These are phyloP conservation scores for Excalfactoria chinensis DNA, from an alignment of 2,113 vertebrate species.

Conservation along the genomic window DNA sequence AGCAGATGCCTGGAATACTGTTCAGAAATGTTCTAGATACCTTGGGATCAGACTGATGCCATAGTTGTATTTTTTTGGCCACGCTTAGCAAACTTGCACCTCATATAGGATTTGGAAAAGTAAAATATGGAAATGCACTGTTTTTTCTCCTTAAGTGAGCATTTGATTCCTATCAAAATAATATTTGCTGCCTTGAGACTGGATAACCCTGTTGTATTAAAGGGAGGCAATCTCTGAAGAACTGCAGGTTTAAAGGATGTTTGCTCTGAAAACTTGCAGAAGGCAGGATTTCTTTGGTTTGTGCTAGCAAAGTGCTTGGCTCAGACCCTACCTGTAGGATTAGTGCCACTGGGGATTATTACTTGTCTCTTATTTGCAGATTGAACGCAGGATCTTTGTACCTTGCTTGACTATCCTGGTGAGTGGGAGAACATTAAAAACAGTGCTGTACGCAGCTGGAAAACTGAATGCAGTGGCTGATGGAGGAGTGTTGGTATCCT, in stretches of 20 bases:
- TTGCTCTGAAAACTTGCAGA: neutral
- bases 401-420: neutral
- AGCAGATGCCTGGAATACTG: neutral
- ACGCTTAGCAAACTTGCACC: neutral
- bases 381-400: neutral
- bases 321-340: neutral
- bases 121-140: neutral
- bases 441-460: neutral
- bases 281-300: neutral
- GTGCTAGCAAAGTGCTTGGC: neutral
- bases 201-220: neutral
- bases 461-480: neutral
- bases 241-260: neutral
- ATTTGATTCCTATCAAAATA: slow-evolving; percentile 41
- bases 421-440: neutral
- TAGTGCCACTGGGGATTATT: neutral
- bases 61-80: slow-evolving; percentile 12
- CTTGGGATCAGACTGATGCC: neutral
- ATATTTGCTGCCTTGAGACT: neutral
- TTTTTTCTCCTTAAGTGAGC: neutral
- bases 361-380: neutral
- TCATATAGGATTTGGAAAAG: neutral
- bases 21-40: slow-evolving; percentile 2
- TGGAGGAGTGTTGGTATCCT: neutral
- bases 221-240: neutral